Evolutionary conservation across 2,113 vertebrate species (phyloP).

Genomic region (Oryzias celebensis): DNA sequence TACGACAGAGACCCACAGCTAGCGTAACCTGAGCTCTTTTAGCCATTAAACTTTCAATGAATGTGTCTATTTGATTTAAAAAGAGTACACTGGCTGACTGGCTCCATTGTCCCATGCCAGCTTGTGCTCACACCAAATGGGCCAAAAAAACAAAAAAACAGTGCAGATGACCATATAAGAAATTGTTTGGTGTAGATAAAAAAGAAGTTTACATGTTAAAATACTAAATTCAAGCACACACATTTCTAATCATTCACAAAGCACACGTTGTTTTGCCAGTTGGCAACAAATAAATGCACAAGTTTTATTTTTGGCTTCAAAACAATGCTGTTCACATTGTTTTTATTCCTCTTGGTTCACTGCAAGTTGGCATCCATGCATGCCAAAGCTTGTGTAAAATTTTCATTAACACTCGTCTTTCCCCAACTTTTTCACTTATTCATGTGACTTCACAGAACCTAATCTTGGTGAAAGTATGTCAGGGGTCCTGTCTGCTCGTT

Average conservation of each 20-base stretch:
- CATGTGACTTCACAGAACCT: conserved; percentile 39
- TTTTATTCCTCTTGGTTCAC: conserved; percentile 9
- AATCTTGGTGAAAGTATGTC: conserved; percentile 39
- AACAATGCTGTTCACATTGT: conserved; percentile 10
- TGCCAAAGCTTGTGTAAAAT: conserved; percentile 11
- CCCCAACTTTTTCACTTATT: conserved; percentile 22
- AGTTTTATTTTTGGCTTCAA: conserved; percentile 1
- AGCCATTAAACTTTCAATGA: conserved; percentile 17
- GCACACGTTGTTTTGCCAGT: neutral
- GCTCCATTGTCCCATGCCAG: neutral
- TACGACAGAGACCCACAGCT: conserved; percentile 14
- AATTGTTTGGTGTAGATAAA: neutral
- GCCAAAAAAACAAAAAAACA: neutral
- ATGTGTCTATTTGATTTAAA: neutral
- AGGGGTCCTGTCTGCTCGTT: conserved; percentile 26
- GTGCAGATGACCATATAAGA: neutral
- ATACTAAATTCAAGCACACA: neutral
- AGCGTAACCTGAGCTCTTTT: conserved; percentile 16
- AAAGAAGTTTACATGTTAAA: neutral
- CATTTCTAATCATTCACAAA: neutral
- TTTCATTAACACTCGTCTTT: conserved; percentile 10
- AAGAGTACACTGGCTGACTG: conserved; percentile 1
- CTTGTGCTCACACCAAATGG: neutral
- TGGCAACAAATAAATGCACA: neutral
- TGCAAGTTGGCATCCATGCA: conserved; percentile 4